Conservation (phyloP, 2,113 vertebrate species). For the Cariama cristata region DNA sequence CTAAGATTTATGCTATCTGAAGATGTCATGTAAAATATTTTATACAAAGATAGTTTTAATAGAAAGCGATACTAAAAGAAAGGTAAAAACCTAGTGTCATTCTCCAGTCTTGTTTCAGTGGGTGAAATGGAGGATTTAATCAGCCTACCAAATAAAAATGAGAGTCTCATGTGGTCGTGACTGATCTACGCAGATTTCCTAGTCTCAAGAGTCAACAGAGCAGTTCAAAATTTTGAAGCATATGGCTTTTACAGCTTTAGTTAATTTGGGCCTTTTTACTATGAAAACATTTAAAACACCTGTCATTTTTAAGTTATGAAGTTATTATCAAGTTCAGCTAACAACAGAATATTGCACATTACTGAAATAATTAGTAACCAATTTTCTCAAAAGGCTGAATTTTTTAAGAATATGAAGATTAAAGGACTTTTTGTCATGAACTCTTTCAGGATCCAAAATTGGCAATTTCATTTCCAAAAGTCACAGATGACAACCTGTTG, state of each 20-base stretch:
- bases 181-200: not conserved
- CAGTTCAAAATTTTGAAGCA: conserved; percentile 18
- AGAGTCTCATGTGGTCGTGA: not conserved
- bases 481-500: not conserved
- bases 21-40: not conserved
- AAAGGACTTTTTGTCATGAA: too few relatives aligned
- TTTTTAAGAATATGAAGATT: not conserved
- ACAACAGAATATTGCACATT: conserved; percentile 12
- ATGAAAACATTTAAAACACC: conserved; percentile 40
- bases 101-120: not conserved
- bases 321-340: conserved; percentile 49
- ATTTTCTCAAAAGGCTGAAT: conserved; percentile 28
- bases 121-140: not conserved
- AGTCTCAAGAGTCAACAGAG: not conserved
- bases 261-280: conserved; percentile 31
- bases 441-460: not conserved
- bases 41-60: not conserved
- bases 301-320: conserved; percentile 44
- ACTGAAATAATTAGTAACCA: conserved; percentile 59
- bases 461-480: not conserved
- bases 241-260: conserved; percentile 28
- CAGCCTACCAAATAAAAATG: not conserved
- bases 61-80: not conserved
- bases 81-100: not conserved
- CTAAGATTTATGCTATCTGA: not conserved